Conservation (phyloP, 2,888 invertebrate species). For the Tenthredo mesomela region DNA sequence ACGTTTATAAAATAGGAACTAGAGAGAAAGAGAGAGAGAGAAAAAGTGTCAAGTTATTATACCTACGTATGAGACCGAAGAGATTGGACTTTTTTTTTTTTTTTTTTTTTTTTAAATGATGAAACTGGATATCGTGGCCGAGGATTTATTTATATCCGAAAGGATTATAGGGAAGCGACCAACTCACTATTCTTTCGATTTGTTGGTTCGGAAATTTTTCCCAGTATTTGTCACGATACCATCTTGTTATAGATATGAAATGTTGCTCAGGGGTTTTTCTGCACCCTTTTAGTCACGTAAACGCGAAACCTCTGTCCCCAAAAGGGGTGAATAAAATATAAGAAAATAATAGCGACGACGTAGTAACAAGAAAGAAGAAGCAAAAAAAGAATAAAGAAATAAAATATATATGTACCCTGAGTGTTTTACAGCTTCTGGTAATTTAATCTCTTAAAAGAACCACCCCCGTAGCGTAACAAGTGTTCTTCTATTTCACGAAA, state of each 20-base stretch:
- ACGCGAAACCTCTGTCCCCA: neutral
- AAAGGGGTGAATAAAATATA: slow-evolving; percentile 38
- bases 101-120: neutral
- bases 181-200: neutral
- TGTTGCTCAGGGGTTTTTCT: neutral
- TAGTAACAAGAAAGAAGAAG: neutral
- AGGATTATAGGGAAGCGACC: neutral
- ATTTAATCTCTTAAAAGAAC: slow-evolving; percentile 31
- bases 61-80: neutral
- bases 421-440: slow-evolving; percentile 19
- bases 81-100: neutral
- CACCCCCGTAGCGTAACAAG: neutral
- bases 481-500: slow-evolving; percentile 4
- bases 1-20: too few species aligned
- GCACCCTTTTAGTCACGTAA: slow-evolving; percentile 16
- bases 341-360: slow-evolving; percentile 24
- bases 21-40: too few species aligned
- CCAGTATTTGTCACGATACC: slow-evolving; percentile 4
- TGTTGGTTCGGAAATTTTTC: neutral
- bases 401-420: neutral
- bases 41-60: neutral
- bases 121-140: neutral
- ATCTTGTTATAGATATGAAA: neutral
- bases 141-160: neutral
- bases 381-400: neutral